These are phyloP conservation scores for Ictalurus furcatus DNA, from an alignment of 2,113 vertebrate genomes.

Conservation along the genomic window DNA sequence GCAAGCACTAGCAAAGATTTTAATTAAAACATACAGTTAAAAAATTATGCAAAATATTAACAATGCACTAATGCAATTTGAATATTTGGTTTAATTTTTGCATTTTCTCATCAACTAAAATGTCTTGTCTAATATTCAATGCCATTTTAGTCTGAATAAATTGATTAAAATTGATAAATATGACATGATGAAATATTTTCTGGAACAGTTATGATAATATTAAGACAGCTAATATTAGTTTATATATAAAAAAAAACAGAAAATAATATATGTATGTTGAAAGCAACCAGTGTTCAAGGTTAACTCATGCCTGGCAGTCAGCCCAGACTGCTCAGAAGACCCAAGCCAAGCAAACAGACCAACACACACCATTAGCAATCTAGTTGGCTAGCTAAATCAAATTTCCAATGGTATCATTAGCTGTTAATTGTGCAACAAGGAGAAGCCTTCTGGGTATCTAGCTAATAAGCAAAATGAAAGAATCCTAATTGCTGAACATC, in stretches of 20 bases:
- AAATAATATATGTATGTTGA: background rate
- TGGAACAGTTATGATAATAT: too few relatives aligned
- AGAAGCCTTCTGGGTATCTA: background rate
- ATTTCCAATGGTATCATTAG: background rate
- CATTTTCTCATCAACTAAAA: too few relatives aligned
- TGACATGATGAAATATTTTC: too few relatives aligned
- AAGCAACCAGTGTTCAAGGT: background rate
- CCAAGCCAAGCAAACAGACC: background rate
- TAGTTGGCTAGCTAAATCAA: background rate
- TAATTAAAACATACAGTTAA: too few relatives aligned
- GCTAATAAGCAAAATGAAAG: background rate
- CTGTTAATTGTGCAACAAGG: background rate
- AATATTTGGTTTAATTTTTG: too few relatives aligned
- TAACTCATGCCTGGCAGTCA: background rate
- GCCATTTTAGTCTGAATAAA: too few relatives aligned
- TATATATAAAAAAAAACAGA: background rate
- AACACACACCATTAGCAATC: background rate
- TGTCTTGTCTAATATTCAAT: too few relatives aligned
- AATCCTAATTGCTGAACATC: background rate
- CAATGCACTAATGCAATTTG: too few relatives aligned
- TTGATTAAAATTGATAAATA: too few relatives aligned
- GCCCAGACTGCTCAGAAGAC: background rate
- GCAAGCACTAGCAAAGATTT: too few relatives aligned
- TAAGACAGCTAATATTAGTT: background rate
- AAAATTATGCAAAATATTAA: too few relatives aligned